Conservation (phyloP, 2,888 invertebrate genomes). For the Tipula helvola region DNA sequence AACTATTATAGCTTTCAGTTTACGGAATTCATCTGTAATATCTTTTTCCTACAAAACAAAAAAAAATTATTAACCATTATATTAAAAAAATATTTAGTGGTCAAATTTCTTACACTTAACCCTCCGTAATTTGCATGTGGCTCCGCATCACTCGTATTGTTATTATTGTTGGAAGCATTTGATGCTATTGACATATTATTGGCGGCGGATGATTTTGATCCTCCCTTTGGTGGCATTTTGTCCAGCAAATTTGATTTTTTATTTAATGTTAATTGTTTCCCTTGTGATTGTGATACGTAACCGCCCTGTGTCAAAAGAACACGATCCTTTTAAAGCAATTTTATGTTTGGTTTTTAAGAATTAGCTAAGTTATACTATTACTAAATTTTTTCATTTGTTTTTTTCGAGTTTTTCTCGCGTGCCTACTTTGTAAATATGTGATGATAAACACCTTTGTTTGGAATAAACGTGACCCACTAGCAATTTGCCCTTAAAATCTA, state of each 20-base stretch:
- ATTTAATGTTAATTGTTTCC: slow-evolving; percentile 51
- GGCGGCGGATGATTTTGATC: slow-evolving; percentile 22
- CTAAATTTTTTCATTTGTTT: background rate
- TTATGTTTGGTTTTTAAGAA: background rate
- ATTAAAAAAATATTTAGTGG: background rate
- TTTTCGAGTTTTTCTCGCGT: background rate
- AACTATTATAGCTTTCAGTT: slow-evolving; percentile 85
- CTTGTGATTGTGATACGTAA: slow-evolving; percentile 42
- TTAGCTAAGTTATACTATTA: background rate
- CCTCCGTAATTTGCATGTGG: slow-evolving; percentile 18
- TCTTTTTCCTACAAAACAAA: slow-evolving; percentile 40
- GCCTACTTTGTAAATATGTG: background rate
- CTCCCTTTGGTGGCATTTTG: slow-evolving; percentile 42
- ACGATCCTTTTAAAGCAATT: slow-evolving; percentile 42
- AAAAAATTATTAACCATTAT: background rate
- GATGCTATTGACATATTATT: slow-evolving; percentile 12
- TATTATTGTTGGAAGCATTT: slow-evolving; percentile 26
- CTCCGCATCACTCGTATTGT: slow-evolving; percentile 20
- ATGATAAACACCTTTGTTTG: background rate
- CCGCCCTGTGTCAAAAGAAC: slow-evolving; percentile 55
- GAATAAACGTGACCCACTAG: background rate
- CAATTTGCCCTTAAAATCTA: background rate
- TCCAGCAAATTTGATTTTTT: slow-evolving; percentile 75
- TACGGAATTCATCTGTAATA: slow-evolving; percentile 78
- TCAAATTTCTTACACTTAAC: slow-evolving; percentile 31